phyloP scores from a whole-genome alignment of 2,797 vertebrate genomes.

The Sebastiscus tertius region DNA sequence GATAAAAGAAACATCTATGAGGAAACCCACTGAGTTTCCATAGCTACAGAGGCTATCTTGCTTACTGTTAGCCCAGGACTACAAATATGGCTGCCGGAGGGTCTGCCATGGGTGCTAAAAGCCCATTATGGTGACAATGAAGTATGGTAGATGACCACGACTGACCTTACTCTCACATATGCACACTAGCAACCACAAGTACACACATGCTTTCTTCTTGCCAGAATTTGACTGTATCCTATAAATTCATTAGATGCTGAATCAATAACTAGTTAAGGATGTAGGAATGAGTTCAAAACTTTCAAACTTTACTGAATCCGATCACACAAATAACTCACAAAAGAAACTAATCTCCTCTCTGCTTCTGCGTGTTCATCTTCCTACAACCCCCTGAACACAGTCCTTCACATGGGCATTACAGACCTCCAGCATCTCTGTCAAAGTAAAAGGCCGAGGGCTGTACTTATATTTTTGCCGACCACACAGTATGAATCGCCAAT shows the following conservation, averaged over 20 bases:
- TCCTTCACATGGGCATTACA: background rate
- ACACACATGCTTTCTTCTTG: background rate
- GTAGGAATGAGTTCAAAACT: conserved; percentile 5
- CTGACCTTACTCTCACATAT: background rate
- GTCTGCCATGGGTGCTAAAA: background rate
- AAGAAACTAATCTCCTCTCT: background rate
- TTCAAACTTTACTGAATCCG: conserved; percentile 6
- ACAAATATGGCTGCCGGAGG: background rate
- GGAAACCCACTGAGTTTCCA: background rate
- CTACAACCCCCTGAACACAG: background rate
- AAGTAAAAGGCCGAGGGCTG: conserved; percentile 16
- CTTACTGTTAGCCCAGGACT: background rate
- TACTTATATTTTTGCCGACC: background rate
- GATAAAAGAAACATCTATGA: background rate
- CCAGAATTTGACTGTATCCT: background rate
- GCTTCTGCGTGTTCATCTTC: background rate
- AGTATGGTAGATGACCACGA: background rate
- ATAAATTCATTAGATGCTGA: conserved; percentile 8
- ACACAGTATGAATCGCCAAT: conserved; percentile 24
- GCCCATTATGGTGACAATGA: background rate
- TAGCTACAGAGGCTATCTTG: background rate
- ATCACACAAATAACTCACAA: background rate
- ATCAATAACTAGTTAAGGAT: conserved; percentile 25
- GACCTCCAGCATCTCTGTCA: conserved; percentile 1
- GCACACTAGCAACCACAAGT: background rate